Percentiles rank a stretch among this genome's conserved stretches.
Evolutionary conservation across 2,888 invertebrate genomes (phyloP).

Genomic region (Gonocerus acuteangulatus): DNA sequence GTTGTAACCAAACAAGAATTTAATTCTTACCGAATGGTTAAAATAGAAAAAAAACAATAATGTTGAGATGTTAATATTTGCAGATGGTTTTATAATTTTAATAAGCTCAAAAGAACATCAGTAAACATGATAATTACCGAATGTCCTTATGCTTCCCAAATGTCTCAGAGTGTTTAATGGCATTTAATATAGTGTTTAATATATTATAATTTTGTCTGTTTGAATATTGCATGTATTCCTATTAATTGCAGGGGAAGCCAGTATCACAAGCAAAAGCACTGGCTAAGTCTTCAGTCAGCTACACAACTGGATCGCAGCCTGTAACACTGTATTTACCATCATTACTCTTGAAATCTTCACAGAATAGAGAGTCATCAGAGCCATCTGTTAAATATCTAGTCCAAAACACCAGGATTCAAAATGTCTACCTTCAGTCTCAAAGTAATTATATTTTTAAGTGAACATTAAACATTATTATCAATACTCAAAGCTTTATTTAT

Average conservation of each 20-base stretch:
- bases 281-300: slow-evolving; percentile 2
- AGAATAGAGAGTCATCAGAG: slow-evolving; percentile 12
- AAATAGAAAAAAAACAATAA: no score
- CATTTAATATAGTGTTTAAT: no score
- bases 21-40: no score
- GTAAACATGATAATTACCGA: no score
- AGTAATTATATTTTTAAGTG: slow-evolving; percentile 15
- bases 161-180: no score
- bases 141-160: no score
- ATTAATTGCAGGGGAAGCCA: background rate
- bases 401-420: slow-evolving; percentile 43
- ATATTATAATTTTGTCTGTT: no score
- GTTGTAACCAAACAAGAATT: no score
- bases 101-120: no score
- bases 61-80: no score
- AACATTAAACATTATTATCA: background rate
- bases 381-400: slow-evolving; percentile 40
- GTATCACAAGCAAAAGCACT: background rate
- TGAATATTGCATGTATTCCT: background rate
- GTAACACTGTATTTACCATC: slow-evolving; percentile 42
- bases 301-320: slow-evolving; percentile 41
- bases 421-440: slow-evolving; percentile 44
- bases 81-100: no score
- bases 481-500: background rate
- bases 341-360: slow-evolving; percentile 35